Evolutionary conservation across 2,888 invertebrate genomes (phyloP), one percentile per base, ranked within the genome.

Genomic region (Trachelus troglodyta): DNA sequence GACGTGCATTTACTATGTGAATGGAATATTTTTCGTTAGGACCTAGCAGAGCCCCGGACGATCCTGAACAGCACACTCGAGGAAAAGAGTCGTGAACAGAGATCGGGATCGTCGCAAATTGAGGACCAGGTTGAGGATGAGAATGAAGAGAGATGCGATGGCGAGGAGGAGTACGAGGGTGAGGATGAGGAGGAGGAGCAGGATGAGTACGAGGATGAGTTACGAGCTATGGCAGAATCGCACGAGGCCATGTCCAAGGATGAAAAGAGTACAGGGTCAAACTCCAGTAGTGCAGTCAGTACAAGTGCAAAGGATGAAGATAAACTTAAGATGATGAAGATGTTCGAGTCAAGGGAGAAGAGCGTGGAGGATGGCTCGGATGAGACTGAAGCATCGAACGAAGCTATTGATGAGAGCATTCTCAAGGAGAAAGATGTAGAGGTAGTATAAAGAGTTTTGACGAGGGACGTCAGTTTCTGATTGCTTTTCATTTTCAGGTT

Each of bases 241-340:
- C 88, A 87, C 76, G 87, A 87, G 79, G 87, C 88, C n/a, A 88
- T 88, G 88, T 87, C 87, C 73, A 87, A 83, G 77, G 87, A 87
- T 78, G 86, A 87, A 31, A 83, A 83, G 75, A 85, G 76, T 23
- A 33, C 71, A 81, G 87, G 85, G 75, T 81, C 83, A 34, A 82
- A 84, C 69, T 79, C 69, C 56, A 79, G 79, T 68, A 78, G 69
- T 77, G 34, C 75, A 69, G 68, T 79, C 73, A 76, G 78, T 69
- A 75, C 77, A 33, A 79, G 75, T 75, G 75, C 77, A 37, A 75
- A 71, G 23, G 56, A 76, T 31, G 68, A 40, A 11, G 75, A 79
- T 30, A 78, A 71, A 9, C 33, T 73, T 56, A 69, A 75, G 31
- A 77, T 69, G 33, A 79, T 79, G 69, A 83, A 81, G 75, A 86